Conservation (phyloP, 1,140 invertebrate genomes). For the Drosophila triauraria region DNA sequence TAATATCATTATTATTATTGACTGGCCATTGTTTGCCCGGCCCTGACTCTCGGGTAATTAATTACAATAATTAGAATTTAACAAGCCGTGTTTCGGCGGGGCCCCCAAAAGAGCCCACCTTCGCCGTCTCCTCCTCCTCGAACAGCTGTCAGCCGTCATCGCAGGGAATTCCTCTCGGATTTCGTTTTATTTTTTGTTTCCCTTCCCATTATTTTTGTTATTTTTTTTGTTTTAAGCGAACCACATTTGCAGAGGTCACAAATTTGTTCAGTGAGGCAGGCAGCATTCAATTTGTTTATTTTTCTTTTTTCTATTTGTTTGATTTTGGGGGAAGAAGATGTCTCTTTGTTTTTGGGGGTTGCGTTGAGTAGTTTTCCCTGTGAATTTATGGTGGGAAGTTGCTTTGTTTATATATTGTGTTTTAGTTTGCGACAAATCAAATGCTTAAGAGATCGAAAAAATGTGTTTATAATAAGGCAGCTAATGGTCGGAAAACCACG, state of each 20-base stretch:
- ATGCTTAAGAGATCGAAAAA: conserved; percentile 50
- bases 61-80: conserved; percentile 82
- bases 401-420: conserved; percentile 62
- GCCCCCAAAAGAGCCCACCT: not conserved
- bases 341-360: conserved; percentile 17
- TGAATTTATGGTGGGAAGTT: conserved; percentile 75
- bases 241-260: conserved; percentile 68
- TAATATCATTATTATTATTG: conserved; percentile 78
- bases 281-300: conserved; percentile 53
- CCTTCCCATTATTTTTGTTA: conserved; percentile 12
- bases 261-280: conserved; percentile 69
- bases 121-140: not conserved
- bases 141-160: conserved; percentile 19
- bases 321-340: conserved; percentile 1
- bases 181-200: conserved; percentile 27
- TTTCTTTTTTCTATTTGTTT: conserved; percentile 29
- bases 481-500: conserved; percentile 60
- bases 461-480: conserved; percentile 76
- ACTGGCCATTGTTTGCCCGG: conserved; percentile 66
- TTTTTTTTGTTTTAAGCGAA: conserved; percentile 34
- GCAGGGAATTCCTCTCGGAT: conserved; percentile 28
- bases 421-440: conserved; percentile 65
- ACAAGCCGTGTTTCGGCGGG: conserved; percentile 47
- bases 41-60: conserved; percentile 70
- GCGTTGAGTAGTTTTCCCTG: conserved; percentile 54